Percentiles rank a stretch among this genome's conserved stretches.
phyloP scores from a whole-genome alignment of 2,113 vertebrate species.

The Xiphophorus maculatus region DNA sequence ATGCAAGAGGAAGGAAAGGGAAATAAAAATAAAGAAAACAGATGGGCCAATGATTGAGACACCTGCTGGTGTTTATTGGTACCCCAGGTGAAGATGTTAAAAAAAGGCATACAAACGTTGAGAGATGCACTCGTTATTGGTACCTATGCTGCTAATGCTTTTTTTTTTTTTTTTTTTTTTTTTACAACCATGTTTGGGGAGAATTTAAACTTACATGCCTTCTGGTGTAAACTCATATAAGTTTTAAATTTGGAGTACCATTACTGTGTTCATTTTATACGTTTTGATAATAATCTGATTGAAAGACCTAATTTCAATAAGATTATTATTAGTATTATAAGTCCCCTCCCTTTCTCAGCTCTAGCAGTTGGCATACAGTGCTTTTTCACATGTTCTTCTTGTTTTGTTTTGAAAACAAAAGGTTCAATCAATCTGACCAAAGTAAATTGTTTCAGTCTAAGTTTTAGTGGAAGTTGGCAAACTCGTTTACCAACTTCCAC shows the following conservation, averaged over 20 bases:
- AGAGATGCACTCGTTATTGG: not conserved
- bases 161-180: no score
- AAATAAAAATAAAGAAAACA: conserved; percentile 24
- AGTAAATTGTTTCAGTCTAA: not conserved
- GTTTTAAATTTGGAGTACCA: no score
- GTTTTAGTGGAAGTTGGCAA: no score
- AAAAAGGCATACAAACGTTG: not conserved
- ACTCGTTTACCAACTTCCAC: no score
- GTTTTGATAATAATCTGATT: not conserved
- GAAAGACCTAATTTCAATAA: not conserved
- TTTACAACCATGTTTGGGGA: not conserved
- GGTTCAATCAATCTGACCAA: not conserved
- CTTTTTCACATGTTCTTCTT: no score
- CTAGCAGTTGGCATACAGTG: no score
- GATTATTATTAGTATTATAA: not conserved
- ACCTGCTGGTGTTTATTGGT: not conserved
- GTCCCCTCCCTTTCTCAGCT: not conserved
- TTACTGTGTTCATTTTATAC: no score
- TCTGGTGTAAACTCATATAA: no score
- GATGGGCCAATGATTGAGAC: conserved; percentile 32
- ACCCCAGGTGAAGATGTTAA: not conserved
- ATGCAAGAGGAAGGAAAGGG: conserved; percentile 21
- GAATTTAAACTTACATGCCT: not conserved
- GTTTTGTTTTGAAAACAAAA: no score
- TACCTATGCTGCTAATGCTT: not conserved